Evolutionary conservation across 2,113 vertebrate genomes (phyloP).

Genomic region (Coryphaenoides rupestris): DNA sequence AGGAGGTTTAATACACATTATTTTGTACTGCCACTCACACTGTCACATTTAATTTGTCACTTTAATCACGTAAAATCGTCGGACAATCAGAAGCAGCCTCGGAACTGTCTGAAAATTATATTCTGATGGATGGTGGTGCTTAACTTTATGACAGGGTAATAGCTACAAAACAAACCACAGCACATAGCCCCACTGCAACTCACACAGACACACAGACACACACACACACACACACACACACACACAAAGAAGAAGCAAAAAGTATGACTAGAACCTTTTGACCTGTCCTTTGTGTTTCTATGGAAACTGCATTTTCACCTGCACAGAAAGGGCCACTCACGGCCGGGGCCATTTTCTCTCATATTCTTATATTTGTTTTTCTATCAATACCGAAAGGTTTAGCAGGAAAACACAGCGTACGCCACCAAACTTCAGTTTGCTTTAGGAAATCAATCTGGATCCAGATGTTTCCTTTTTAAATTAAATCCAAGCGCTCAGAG

Average conservation of each 20-base stretch:
- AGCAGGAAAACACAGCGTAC: not conserved
- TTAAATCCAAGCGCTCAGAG: slow-evolving; percentile 33
- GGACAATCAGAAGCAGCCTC: slow-evolving; percentile 25
- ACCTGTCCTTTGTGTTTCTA: slow-evolving; percentile 8
- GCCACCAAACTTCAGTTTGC: slow-evolving; percentile 17
- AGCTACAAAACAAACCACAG: slow-evolving; percentile 15
- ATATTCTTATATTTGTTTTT: not conserved
- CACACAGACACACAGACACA: slow-evolving; percentile 8
- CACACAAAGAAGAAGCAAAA: not conserved
- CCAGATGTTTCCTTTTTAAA: slow-evolving; percentile 37
- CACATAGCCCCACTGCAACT: not conserved
- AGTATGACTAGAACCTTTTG: not conserved
- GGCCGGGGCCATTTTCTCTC: too few species aligned
- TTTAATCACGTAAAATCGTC: slow-evolving; percentile 38
- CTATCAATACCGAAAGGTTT: not conserved
- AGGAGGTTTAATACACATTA: slow-evolving; percentile 25
- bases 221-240: slow-evolving; percentile 3
- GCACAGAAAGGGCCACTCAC: not conserved
- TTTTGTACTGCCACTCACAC: slow-evolving; percentile 21
- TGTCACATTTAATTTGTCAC: slow-evolving; percentile 36
- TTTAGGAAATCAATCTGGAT: slow-evolving; percentile 24
- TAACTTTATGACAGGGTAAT: slow-evolving; percentile 37
- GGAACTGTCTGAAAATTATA: slow-evolving; percentile 27
- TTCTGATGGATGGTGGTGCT: slow-evolving; percentile 50
- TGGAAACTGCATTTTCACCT: slow-evolving; percentile 25